Percentiles rank a stretch among this genome's conserved stretches.
These are phyloP conservation scores for Caenorhabditis brenneri DNA, from an alignment of 1,140 invertebrate genomes.

Conservation along the genomic window DNA sequence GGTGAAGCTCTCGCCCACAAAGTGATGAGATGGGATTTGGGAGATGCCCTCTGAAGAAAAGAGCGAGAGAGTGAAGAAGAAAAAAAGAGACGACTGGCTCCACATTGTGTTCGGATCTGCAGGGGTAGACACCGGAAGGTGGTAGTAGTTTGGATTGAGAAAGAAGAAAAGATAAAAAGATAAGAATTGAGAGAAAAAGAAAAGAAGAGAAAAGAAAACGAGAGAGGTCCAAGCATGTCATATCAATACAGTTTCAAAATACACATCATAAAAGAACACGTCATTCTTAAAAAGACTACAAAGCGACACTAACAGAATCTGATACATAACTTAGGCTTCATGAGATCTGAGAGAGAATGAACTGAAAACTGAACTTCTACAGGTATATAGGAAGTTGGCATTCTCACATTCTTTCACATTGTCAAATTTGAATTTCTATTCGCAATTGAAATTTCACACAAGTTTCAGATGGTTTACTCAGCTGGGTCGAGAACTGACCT, in stretches of 20 bases:
- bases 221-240: background rate
- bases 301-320: background rate
- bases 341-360: too few relatives aligned
- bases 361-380: too few relatives aligned
- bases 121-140: constrained; percentile 1
- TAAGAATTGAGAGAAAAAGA: background rate
- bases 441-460: too few relatives aligned
- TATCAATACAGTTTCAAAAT: background rate
- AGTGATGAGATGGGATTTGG: background rate
- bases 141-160: background rate
- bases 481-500: too few relatives aligned
- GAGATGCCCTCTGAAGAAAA: background rate
- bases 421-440: too few relatives aligned
- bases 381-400: too few relatives aligned
- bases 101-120: constrained; percentile 16
- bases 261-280: background rate
- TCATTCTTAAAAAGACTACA: background rate
- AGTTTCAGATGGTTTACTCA: too few relatives aligned
- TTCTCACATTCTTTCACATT: too few relatives aligned
- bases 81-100: background rate
- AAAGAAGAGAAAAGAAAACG: background rate
- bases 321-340: too few relatives aligned
- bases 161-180: background rate
- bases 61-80: background rate
- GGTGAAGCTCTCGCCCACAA: constrained; percentile 6